Evolutionary conservation across 2,888 invertebrate genomes (phyloP), one percentile per base, ranked within the genome.

Genomic region (Cryptus armator): DNA sequence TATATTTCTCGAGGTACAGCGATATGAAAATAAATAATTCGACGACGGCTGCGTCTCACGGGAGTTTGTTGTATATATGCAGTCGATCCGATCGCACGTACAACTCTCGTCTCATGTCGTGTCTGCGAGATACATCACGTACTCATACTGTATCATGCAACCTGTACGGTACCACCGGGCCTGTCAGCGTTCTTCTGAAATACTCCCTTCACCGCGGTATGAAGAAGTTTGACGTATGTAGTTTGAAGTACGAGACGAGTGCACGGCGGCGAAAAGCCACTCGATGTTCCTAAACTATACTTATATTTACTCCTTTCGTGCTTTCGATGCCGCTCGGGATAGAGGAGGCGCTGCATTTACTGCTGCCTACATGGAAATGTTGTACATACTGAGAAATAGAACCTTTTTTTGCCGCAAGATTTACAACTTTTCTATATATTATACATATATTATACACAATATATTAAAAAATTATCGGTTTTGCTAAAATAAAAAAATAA

Each of bases 11-110:
- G 37, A 12, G 32, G 56, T 66, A 44, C 37, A 64, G 64, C 76
- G 71, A 78, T 77, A 72, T 53, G 66, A 72, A 82, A 77, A 82
- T 77, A 82, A 77, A 66, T 82, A 66, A 77, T 82, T 71, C 82
- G 76, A 71, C 66, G 82, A 66, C 64, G 70, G 71, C 44, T 72
- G 82, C 66, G 56, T 82, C 81, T 66, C 81, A 14, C 48, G 75
- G 29, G 59, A 75, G 56, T 62, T 72, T 48, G 37, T 37, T 71
- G 71, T 44, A 37, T 51, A 71, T 12, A 59, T 14, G 43, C 16
- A 43, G 14, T 48, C 44, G 37, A 32, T 5, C 43, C 51, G 71
- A 62, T 37, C 48, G 76, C 77, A 67, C 82, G 82, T 71, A 82
- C 46, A 24, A 62, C 56, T 70, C 53, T 51, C 67, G 74, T 81